Conservation (phyloP, 2,113 vertebrate species). For the Paratilapia polleni region DNA sequence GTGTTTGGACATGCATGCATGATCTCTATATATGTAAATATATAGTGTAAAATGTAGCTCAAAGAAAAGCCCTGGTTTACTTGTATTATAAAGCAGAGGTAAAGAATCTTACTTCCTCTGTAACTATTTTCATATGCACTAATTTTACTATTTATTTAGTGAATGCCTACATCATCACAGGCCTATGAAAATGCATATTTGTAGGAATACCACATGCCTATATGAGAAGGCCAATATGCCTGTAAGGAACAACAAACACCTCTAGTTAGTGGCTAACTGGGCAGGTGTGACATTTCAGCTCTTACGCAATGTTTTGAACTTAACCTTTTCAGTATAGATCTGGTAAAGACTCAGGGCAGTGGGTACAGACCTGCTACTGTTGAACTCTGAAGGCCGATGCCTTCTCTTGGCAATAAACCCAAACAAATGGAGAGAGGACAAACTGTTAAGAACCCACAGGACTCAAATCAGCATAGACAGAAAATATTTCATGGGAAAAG, state of each 20-base stretch:
- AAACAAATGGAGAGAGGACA: neutral
- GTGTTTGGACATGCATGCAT: no score
- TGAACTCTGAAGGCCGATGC: neutral
- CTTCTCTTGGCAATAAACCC: neutral
- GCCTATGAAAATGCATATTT: no score
- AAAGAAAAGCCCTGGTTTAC: neutral
- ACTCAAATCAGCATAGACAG: neutral
- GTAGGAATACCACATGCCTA: no score
- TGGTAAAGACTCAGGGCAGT: neutral
- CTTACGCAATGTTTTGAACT: neutral
- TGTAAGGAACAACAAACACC: no score
- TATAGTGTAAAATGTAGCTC: neutral
- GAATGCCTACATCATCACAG: no score
- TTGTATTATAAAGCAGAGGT: neutral
- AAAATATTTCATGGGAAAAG: neutral
- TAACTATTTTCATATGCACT: no score
- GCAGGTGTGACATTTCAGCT: constrained; percentile 10
- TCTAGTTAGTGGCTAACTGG: no score
- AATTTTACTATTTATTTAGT: no score
- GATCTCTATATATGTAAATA: no score
- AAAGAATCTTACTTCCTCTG: no score
- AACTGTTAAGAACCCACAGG: neutral
- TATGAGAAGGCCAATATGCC: no score
- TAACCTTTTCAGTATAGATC: neutral
- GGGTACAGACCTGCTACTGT: neutral